phyloP scores from a whole-genome alignment of 2,797 vertebrate genomes.

The Ambastaia sidthimunki region DNA sequence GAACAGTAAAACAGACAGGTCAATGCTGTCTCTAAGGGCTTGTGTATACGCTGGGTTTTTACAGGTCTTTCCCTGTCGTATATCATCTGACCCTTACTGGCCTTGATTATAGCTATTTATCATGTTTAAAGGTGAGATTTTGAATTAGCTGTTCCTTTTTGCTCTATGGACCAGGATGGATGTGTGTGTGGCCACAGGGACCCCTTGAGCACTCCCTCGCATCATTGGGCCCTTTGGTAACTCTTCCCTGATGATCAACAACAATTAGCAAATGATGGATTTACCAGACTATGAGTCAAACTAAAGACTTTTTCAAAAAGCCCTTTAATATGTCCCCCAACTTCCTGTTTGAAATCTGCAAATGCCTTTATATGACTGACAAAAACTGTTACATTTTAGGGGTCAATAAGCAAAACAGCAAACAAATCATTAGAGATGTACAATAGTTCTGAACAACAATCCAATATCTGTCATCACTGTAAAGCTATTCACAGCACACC shows the following conservation, averaged over 20 bases:
- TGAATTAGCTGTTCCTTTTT: too few relatives aligned
- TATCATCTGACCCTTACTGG: background rate
- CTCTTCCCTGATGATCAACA: too few relatives aligned
- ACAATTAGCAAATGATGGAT: too few relatives aligned
- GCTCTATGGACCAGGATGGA: too few relatives aligned
- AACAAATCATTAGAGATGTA: slow-evolving; percentile 5
- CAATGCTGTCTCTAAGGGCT: background rate
- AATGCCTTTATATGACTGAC: background rate
- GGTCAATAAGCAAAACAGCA: background rate
- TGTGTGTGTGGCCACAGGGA: too few relatives aligned
- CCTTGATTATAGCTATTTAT: background rate
- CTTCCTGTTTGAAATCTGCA: background rate
- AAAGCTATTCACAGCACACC: slow-evolving; percentile 12
- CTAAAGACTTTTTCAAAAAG: too few relatives aligned
- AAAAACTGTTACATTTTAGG: background rate
- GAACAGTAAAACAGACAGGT: background rate
- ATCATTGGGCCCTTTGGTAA: too few relatives aligned
- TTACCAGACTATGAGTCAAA: too few relatives aligned
- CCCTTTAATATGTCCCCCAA: background rate
- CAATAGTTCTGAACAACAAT: slow-evolving; percentile 18
- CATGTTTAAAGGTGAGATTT: too few relatives aligned
- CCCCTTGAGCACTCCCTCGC: too few relatives aligned
- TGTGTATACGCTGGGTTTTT: background rate
- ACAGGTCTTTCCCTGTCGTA: background rate
- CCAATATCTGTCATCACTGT: slow-evolving; percentile 3